phyloP scores from a whole-genome alignment of 2,113 vertebrate genomes.

The Alces alces region DNA sequence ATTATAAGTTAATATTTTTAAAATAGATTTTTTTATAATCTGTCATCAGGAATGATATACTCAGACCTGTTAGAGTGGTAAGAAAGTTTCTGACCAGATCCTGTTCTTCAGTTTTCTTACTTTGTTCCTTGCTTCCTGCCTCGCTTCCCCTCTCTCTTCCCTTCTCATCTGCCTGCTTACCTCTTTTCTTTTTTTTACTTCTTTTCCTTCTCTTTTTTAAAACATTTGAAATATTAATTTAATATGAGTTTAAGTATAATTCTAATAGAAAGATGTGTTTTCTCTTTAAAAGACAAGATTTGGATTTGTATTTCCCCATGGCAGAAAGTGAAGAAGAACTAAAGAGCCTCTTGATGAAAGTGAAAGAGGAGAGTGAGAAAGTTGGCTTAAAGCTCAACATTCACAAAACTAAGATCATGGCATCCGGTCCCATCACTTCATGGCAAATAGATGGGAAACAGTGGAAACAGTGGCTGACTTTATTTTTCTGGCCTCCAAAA shows the following conservation, averaged over 20 bases:
- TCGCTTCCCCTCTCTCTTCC: accelerated
- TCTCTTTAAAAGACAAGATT: neutral
- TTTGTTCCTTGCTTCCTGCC: accelerated
- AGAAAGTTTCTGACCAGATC: neutral
- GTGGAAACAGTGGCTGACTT: no score
- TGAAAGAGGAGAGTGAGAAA: no score
- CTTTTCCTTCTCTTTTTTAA: neutral
- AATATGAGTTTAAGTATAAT: neutral
- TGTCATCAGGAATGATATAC: slow-evolving; percentile 29
- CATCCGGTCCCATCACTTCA: no score
- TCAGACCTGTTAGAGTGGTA: neutral
- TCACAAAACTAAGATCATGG: no score
- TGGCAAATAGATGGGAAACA: no score
- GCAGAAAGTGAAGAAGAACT: no score
- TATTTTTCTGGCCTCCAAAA: no score
- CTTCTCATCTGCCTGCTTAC: neutral
- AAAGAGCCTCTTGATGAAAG: no score
- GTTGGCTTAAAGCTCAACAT: no score
- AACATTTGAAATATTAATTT: neutral
- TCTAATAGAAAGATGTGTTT: neutral
- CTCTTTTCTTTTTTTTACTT: neutral
- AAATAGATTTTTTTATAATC: slow-evolving; percentile 10
- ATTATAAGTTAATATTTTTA: slow-evolving; percentile 10
- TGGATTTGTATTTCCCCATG: neutral
- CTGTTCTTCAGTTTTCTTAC: no score